Evolutionary conservation across 2,113 vertebrate species (phyloP), one percentile per base, ranked within the genome.

Genomic region (Microcebus ravelobensis): DNA sequence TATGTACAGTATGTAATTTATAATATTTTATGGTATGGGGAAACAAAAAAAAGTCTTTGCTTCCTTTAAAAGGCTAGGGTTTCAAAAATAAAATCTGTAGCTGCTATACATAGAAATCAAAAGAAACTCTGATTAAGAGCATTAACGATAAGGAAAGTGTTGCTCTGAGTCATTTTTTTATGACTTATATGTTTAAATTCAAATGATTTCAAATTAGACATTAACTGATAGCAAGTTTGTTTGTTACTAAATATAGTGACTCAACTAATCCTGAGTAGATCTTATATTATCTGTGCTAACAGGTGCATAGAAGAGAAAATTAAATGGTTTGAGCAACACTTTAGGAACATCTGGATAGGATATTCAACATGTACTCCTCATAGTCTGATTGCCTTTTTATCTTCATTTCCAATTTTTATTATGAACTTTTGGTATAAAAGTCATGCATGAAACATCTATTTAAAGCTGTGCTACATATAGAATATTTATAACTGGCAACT

Each of bases 191-290:
- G 74, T 95, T 96, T 96, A 95, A 97, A 98, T 93, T 98, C 73
- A 97, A 98, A 98, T 97, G 85, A 97, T 94, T 97, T 97, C 81
- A 97, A 95, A 96, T 97, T 94, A 96, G 91, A 59, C 77, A 87
- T 85, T 92, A 98, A 94, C 59, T 87, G 57, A 94, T 27, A 98
- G 96, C 88, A 98, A 95, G 52, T 92, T 76, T 97, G 95, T 87
- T 42, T 96, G 13, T 83, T 98, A 55, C 94, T 91, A 93, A 96
- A 96, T 91, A 97, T 71, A 86, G 57, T 55, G 84, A 94, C 81
- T 97, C 29, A 21, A 59, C 9, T 95, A 93, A 96, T 96, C 95
- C 88, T 18, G 63, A 83, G 96, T 95, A 34, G 12, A 61, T 97
- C 86, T 13, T 63, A 36, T 0, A 48, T 79, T 96, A 96, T 91